phyloP scores from a whole-genome alignment of 2,888 invertebrate genomes.

The Lasioglossum calceatum region DNA sequence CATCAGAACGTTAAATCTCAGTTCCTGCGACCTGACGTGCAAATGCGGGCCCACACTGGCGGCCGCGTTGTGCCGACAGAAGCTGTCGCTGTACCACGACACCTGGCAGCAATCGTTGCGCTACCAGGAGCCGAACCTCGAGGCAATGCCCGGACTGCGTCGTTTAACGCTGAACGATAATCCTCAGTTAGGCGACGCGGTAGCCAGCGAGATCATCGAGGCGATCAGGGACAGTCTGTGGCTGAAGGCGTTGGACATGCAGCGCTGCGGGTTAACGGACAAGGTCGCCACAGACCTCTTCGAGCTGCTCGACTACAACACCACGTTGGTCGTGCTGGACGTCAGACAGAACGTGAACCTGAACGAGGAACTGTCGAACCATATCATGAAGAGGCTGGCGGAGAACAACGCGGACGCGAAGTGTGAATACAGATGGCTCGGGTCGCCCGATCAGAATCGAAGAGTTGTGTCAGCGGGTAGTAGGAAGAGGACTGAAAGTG shows the following conservation, averaged over 20 bases:
- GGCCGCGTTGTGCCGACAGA: slow-evolving; percentile 87
- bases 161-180: slow-evolving; percentile 90
- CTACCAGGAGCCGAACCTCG: slow-evolving; percentile 91
- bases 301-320: slow-evolving; percentile 88
- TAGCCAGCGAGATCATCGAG: slow-evolving; percentile 87
- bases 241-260: slow-evolving; percentile 92
- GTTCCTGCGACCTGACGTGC: slow-evolving; percentile 88
- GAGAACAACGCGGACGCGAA: slow-evolving; percentile 61
- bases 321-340: slow-evolving; percentile 89
- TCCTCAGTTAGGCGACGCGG: slow-evolving; percentile 88
- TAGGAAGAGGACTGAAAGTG: slow-evolving; percentile 39
- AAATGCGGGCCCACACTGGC: slow-evolving; percentile 88
- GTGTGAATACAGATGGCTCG: slow-evolving; percentile 78
- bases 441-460: slow-evolving; percentile 70
- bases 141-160: slow-evolving; percentile 90
- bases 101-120: slow-evolving; percentile 93
- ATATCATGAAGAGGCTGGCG: slow-evolving; percentile 75
- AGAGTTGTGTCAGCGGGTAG: slow-evolving; percentile 69
- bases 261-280: slow-evolving; percentile 90
- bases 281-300: slow-evolving; percentile 86
- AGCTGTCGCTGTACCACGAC: slow-evolving; percentile 90
- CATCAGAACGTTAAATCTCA: slow-evolving; percentile 89
- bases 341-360: slow-evolving; percentile 87
- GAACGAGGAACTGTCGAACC: slow-evolving; percentile 85
- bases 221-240: slow-evolving; percentile 91